Conservation (phyloP, 2,113 vertebrate genomes). For the Triplophysa rosa region DNA sequence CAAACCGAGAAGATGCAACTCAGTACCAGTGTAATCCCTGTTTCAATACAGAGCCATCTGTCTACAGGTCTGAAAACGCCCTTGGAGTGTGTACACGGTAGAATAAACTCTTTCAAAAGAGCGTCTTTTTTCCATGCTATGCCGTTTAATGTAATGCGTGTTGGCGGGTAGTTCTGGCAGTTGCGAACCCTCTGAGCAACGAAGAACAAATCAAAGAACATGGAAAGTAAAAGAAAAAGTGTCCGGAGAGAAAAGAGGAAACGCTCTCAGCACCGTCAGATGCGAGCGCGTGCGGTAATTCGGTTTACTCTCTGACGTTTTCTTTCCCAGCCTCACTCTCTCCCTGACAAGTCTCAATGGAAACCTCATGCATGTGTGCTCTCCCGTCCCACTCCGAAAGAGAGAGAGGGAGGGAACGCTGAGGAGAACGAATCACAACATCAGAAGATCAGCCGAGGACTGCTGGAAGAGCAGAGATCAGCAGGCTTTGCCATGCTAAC, state of each 20-base stretch:
- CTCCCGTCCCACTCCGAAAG: constrained; percentile 29
- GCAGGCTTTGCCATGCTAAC: constrained; percentile 69
- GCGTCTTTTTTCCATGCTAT: not conserved
- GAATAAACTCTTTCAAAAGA: not conserved
- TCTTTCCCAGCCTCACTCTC: constrained; percentile 16
- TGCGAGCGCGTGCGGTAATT: not conserved
- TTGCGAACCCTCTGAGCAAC: not conserved
- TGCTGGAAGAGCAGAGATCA: constrained; percentile 4
- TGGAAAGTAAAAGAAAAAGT: not conserved
- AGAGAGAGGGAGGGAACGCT: constrained; percentile 27
- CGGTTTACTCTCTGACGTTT: not conserved
- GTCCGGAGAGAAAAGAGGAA: not conserved
- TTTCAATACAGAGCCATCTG: too few relatives aligned
- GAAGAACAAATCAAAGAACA: not conserved
- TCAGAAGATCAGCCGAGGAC: constrained; percentile 25
- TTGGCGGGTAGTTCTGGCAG: not conserved
- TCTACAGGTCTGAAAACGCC: too few relatives aligned
- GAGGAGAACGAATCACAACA: constrained; percentile 31
- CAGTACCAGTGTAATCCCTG: too few relatives aligned
- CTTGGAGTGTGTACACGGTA: not conserved
- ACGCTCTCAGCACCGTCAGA: not conserved
- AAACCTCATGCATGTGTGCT: constrained; percentile 42
- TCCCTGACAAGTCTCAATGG: constrained; percentile 23
- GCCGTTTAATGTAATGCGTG: not conserved
- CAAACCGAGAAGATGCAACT: too few relatives aligned